A percentile compares a stretch with the other conserved stretches of the same genome.
Evolutionary conservation across 2,797 vertebrate genomes (phyloP).

Genomic region (Pangasius krempfi): DNA sequence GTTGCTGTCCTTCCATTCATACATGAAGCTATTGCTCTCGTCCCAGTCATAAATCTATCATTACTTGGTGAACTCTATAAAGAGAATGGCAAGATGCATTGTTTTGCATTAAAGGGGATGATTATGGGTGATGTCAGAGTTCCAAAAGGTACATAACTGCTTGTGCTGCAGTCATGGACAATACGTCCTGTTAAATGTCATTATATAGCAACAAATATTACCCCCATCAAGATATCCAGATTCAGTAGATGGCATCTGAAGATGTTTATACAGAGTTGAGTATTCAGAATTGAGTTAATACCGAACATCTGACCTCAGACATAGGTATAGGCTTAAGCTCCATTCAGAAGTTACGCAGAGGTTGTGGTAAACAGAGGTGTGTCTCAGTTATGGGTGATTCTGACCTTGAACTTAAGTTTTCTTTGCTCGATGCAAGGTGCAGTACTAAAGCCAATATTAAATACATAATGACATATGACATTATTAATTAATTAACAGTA

Average conservation of each 20-base stretch:
- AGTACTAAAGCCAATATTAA: background rate
- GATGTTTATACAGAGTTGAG: background rate
- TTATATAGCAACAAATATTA: background rate
- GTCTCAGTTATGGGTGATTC: background rate
- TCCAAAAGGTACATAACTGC: background rate
- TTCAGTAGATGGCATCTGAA: background rate
- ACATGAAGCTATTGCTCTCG: conserved; percentile 6
- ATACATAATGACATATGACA: background rate
- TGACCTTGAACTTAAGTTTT: background rate
- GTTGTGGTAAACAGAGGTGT: background rate
- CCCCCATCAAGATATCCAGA: background rate
- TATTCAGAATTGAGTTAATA: background rate
- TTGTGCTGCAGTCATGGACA: background rate
- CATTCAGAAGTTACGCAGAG: background rate
- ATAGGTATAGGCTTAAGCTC: background rate
- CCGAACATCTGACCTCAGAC: background rate
- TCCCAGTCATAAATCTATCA: conserved; percentile 26
- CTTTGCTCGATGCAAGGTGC: background rate
- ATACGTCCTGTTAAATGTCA: background rate
- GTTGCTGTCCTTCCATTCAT: background rate
- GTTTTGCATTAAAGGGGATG: background rate
- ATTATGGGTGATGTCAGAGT: background rate
- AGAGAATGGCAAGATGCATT: background rate
- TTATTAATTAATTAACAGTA: background rate
- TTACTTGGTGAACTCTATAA: background rate